Base-by-base conservation (phyloP, 2,888 invertebrate species). In the Hypolimnas misippus region DNA sequence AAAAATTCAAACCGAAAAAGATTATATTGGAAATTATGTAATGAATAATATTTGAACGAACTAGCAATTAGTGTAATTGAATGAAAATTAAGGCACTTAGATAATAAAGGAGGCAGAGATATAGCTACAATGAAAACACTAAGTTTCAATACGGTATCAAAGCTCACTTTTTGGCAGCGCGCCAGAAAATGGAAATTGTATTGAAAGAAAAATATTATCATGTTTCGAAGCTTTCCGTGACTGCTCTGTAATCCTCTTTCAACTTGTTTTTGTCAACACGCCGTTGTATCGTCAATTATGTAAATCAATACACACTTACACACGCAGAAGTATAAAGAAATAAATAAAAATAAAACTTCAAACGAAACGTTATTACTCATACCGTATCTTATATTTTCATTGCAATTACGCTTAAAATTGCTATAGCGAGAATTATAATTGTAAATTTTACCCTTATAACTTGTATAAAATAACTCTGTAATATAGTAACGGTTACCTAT, bases 61-160 rank as follows among this genome's bases (percentile, higher is more conserved):
- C 17, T 42, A 17, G 42, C 42, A 21, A 46, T 46, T 46, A 46
- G 42, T 17, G 14, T 58, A 31, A 50, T 44, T 44, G 58, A 44
- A 52, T 19, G 17, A 33, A 52, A 53, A 53, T 53, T 25, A 46
- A 5, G 31, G 16, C 44, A 59, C 59, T 53, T 46, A 25, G 31
- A 3, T 44, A 12, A 46, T 46, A 59, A 53, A n/a, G n/a, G n/a
- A 33, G 19, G 21, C 38, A 16, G 40, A 21, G 21, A 46, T 59
- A 59, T 35, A 46, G 21, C 12, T 21, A 21, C 19, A 5, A 35
- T 31, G 31, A 14, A 42, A 54, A 42, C 14, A 57, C 38, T 25
- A 29, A 53, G 53, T 57, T 57, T 53, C 57, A 57, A 62, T 53
- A 57, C 52, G 52, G 52, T 56, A 44, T 56, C 44, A 21, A 57